Percentiles rank a stretch among this genome's conserved stretches.
Evolutionary conservation across 92 coral and sea anemone species (phyloP).

Genomic region (Porites evermanni): DNA sequence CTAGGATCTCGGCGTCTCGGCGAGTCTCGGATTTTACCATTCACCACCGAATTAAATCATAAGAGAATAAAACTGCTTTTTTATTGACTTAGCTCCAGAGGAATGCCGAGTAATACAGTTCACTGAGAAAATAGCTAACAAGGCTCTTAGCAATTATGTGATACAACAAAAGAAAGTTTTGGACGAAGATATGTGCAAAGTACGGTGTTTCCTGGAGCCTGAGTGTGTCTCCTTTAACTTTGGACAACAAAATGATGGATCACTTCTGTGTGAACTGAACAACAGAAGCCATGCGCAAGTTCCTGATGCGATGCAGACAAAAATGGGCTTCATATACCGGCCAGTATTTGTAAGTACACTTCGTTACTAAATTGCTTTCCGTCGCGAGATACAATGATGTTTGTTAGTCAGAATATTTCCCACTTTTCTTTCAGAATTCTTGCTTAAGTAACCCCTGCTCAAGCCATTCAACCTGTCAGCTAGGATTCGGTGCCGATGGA

Average conservation of each 20-base stretch:
- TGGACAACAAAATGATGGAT: not conserved
- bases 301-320: not conserved
- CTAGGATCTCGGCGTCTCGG: too few species aligned
- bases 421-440: not conserved
- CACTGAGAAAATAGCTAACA: not conserved
- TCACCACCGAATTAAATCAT: too few species aligned
- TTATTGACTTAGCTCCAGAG: not conserved
- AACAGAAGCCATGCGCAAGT: conserved; percentile 3
- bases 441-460: not conserved
- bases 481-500: not conserved
- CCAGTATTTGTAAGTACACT: not conserved
- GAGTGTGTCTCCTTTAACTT: conserved; percentile 17
- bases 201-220: conserved; percentile 7
- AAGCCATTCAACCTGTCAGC: not conserved
- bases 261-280: conserved; percentile 14
- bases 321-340: not conserved
- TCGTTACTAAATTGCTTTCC: not conserved
- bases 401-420: too few species aligned
- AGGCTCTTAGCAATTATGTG: conserved; percentile 10
- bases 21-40: too few species aligned
- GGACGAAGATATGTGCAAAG: not conserved
- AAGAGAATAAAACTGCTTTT: too few species aligned
- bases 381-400: too few species aligned
- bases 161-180: not conserved
- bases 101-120: conserved; percentile 7